These are phyloP conservation scores for cattle (Bos taurus) DNA, from an alignment of 2,113 vertebrate species.

Conservation along the genomic window DNA sequence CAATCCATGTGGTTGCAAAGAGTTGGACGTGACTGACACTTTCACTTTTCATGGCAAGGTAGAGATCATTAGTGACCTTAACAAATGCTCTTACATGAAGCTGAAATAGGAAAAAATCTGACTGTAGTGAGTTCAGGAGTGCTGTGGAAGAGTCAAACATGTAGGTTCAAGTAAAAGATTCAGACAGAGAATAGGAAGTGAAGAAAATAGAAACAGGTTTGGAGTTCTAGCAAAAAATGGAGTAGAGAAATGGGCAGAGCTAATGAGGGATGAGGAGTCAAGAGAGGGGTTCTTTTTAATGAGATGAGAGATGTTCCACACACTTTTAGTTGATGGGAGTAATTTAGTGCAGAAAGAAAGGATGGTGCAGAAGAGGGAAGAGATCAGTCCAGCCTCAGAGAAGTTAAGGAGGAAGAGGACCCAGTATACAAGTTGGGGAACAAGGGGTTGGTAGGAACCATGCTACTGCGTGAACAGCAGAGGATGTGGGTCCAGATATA, in stretches of 20 bases:
- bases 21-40: neutral
- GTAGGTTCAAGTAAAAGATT: neutral
- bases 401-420: neutral
- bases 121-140: too few relatives aligned
- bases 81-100: neutral
- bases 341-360: neutral
- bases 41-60: neutral
- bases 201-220: neutral
- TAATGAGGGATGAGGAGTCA: rapidly evolving
- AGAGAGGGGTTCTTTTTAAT: neutral
- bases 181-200: neutral
- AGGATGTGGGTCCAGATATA: neutral
- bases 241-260: neutral
- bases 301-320: neutral
- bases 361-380: neutral
- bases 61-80: neutral
- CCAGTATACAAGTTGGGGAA: rapidly evolving
- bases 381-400: neutral
- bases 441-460: rapidly evolving
- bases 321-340: neutral
- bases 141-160: neutral
- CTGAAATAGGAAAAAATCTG: neutral
- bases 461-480: neutral
- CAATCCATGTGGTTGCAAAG: neutral
- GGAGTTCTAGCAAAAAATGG: rapidly evolving